These are phyloP conservation scores for Sebastes aleutianus DNA, from an alignment of 2,797 vertebrate genomes.

Conservation along the genomic window DNA sequence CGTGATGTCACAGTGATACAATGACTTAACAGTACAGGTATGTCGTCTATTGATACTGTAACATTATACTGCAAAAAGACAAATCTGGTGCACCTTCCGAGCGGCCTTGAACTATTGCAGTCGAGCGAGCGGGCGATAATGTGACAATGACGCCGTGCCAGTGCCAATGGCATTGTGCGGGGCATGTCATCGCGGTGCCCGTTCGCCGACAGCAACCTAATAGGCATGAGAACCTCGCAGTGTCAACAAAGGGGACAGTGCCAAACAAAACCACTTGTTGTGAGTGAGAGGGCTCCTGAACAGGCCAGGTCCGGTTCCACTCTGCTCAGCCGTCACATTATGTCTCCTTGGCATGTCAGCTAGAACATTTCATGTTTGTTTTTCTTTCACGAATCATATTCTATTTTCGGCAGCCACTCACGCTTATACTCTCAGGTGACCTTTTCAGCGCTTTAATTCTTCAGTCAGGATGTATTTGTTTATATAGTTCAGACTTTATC, in stretches of 20 bases:
- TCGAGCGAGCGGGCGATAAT: slow-evolving; percentile 10
- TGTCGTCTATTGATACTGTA: not conserved
- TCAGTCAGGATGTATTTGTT: not conserved
- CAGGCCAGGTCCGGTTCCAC: slow-evolving; percentile 52
- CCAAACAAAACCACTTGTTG: slow-evolving; percentile 66
- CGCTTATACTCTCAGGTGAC: not conserved
- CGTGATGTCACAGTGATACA: not conserved
- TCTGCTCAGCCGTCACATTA: slow-evolving; percentile 2
- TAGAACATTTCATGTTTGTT: slow-evolving; percentile 20
- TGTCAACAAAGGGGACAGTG: slow-evolving; percentile 60
- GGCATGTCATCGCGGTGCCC: slow-evolving; percentile 27
- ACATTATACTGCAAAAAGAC: not conserved
- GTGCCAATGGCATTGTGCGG: not conserved
- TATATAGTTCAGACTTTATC: not conserved
- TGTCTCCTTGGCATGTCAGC: slow-evolving; percentile 13
- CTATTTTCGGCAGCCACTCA: slow-evolving; percentile 40
- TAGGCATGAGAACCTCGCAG: slow-evolving; percentile 63
- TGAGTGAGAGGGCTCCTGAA: slow-evolving; percentile 31
- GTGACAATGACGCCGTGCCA: slow-evolving; percentile 17
- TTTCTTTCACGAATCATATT: not conserved
- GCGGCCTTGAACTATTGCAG: not conserved
- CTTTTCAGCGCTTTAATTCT: not conserved
- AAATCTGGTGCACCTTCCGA: not conserved
- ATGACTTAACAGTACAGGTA: not conserved
- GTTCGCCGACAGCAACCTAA: slow-evolving; percentile 56